These are phyloP conservation scores for Anthophora plumipes DNA, from an alignment of 2,888 invertebrate species.

Conservation along the genomic window DNA sequence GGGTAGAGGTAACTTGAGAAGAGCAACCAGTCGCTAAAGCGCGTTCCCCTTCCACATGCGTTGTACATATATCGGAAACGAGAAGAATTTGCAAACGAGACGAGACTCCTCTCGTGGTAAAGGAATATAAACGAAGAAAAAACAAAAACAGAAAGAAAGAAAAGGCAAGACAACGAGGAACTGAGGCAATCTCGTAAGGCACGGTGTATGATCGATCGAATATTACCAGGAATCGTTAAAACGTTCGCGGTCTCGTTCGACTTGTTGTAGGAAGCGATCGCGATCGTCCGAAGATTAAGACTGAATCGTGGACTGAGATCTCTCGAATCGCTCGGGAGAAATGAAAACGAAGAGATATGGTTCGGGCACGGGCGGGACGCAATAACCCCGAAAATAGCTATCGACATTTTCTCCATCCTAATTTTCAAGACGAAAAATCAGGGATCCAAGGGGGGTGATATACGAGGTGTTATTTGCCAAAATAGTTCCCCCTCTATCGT, in stretches of 20 bases:
- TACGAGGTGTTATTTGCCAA: conserved; percentile 79
- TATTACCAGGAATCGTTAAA: conserved; percentile 37
- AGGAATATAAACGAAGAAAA: background rate
- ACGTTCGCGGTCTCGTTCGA: conserved; percentile 3
- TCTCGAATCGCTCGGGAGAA: conserved; percentile 40
- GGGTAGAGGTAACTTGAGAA: background rate
- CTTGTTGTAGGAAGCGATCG: conserved; percentile 37
- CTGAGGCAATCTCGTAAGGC: background rate
- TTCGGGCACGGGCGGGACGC: conserved; percentile 68
- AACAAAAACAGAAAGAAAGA: background rate
- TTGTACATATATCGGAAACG: background rate
- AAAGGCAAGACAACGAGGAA: background rate
- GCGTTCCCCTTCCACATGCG: background rate
- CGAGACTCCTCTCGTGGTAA: no score
- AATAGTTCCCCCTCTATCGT: conserved; percentile 76
- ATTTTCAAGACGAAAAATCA: conserved; percentile 60
- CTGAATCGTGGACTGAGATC: conserved; percentile 70
- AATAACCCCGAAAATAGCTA: conserved; percentile 83
- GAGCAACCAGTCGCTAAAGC: background rate
- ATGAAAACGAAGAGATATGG: conserved; percentile 40
- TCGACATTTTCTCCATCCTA: conserved; percentile 79
- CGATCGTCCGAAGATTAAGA: conserved; percentile 62
- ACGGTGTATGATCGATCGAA: background rate
- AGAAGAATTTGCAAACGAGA: background rate
- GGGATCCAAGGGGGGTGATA: conserved; percentile 65